phyloP scores from a whole-genome alignment of 2,888 invertebrate species.

The Pogonocherus hispidulus region DNA sequence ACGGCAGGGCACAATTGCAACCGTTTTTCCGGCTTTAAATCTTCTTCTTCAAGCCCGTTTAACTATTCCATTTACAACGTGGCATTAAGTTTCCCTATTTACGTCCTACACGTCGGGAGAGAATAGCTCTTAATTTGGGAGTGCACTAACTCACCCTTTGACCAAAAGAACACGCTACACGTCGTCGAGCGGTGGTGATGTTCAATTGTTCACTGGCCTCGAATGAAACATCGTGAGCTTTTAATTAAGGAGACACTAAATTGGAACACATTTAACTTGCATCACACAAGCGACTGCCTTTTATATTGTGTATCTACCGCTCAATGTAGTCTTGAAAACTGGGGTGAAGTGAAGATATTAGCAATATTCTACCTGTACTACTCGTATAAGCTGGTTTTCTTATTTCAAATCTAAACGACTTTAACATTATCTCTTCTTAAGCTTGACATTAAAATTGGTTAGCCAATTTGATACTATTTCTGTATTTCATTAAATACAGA shows the following conservation, averaged over 20 bases:
- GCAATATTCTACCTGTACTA: too few species aligned
- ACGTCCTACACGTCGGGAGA: slow-evolving; percentile 48
- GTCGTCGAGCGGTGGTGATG: slow-evolving; percentile 35
- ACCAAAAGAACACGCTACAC: slow-evolving; percentile 56
- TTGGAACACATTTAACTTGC: slow-evolving; percentile 52
- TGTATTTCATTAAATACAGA: too few species aligned
- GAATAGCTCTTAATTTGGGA: slow-evolving; percentile 64
- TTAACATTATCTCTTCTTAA: too few species aligned
- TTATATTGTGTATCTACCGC: slow-evolving; percentile 17
- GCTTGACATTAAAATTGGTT: too few species aligned
- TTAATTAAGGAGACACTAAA: slow-evolving; percentile 61
- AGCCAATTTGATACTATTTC: too few species aligned
- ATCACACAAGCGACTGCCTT: slow-evolving; percentile 55
- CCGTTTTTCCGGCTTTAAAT: slow-evolving; percentile 51
- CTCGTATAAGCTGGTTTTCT: too few species aligned
- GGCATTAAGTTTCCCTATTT: slow-evolving; percentile 53
- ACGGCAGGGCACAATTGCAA: slow-evolving; percentile 34
- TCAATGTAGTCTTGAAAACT: too few species aligned
- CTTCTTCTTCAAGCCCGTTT: slow-evolving; percentile 54
- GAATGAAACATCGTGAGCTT: slow-evolving; percentile 63
- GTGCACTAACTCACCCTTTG: slow-evolving; percentile 60
- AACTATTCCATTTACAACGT: slow-evolving; percentile 49
- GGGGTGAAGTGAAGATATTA: too few species aligned
- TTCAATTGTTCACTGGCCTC: slow-evolving; percentile 57
- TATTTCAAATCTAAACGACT: too few species aligned